These are phyloP conservation scores for Catalaphyllia jardinei DNA, from an alignment of 64 coral and sea anemone genomes.

Conservation along the genomic window DNA sequence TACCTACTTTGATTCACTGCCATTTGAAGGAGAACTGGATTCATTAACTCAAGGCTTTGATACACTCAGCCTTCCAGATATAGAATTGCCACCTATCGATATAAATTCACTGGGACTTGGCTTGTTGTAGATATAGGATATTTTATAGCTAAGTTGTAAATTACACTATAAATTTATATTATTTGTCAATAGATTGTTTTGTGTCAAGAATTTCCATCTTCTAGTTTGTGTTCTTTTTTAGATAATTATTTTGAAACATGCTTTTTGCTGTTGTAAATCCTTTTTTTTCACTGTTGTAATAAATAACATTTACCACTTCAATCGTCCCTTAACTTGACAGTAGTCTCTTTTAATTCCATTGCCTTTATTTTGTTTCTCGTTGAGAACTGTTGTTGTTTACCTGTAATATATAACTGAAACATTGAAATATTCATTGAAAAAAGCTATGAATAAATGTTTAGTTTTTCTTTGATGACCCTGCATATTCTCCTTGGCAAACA, in stretches of 20 bases:
- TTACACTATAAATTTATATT: neutral
- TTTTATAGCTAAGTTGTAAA: neutral
- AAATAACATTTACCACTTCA: too few species aligned
- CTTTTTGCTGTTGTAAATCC: neutral
- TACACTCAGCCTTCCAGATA: neutral
- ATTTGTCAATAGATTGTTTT: neutral
- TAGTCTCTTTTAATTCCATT: too few species aligned
- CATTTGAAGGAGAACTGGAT: conserved; percentile 36
- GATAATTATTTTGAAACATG: neutral
- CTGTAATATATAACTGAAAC: too few species aligned
- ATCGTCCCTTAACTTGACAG: too few species aligned
- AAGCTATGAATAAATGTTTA: too few species aligned
- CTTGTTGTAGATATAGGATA: neutral
- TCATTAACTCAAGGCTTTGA: neutral
- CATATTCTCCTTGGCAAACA: too few species aligned
- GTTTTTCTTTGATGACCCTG: too few species aligned
- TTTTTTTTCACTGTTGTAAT: too few species aligned
- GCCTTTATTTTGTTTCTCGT: too few species aligned
- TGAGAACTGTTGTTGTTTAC: too few species aligned
- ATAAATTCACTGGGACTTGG: conserved; percentile 48
- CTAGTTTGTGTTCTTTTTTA: neutral
- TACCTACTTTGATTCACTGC: neutral
- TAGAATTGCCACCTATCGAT: conserved; percentile 53
- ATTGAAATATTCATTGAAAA: too few species aligned
- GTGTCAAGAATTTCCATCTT: neutral